phyloP scores from a whole-genome alignment of 1,140 invertebrate genomes.

The Scylla paramamosain region DNA sequence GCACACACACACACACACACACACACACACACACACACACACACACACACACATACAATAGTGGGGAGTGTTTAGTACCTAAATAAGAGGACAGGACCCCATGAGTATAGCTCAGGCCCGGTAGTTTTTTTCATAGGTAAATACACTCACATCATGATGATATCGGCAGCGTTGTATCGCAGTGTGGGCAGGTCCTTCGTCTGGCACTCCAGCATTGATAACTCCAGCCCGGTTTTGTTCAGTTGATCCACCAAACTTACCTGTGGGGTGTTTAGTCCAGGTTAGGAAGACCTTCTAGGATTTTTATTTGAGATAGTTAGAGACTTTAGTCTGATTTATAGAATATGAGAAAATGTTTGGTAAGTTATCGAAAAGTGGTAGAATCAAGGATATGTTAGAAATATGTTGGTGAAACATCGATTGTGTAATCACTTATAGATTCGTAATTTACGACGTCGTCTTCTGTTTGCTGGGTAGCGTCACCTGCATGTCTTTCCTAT shows the following conservation, averaged over 20 bases:
- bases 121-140: not conserved
- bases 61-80: not conserved
- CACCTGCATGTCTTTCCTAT: too few species aligned
- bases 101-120: not conserved
- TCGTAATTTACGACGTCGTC: too few species aligned
- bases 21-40: constrained; percentile 5
- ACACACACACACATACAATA: not conserved
- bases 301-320: too few species aligned
- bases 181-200: not conserved
- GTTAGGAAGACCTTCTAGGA: too few species aligned
- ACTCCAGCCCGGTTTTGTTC: not conserved
- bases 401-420: too few species aligned
- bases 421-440: too few species aligned
- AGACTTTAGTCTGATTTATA: too few species aligned
- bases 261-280: not conserved
- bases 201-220: not conserved
- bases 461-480: too few species aligned
- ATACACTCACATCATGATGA: constrained; percentile 30
- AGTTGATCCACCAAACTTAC: not conserved
- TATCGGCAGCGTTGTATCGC: not conserved
- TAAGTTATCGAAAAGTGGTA: too few species aligned
- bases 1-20: not conserved
- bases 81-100: not conserved
- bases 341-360: too few species aligned
- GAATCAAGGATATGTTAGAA: too few species aligned